Conservation (phyloP, 2,797 vertebrate species). For the Melanotaenia parkinsoni region DNA sequence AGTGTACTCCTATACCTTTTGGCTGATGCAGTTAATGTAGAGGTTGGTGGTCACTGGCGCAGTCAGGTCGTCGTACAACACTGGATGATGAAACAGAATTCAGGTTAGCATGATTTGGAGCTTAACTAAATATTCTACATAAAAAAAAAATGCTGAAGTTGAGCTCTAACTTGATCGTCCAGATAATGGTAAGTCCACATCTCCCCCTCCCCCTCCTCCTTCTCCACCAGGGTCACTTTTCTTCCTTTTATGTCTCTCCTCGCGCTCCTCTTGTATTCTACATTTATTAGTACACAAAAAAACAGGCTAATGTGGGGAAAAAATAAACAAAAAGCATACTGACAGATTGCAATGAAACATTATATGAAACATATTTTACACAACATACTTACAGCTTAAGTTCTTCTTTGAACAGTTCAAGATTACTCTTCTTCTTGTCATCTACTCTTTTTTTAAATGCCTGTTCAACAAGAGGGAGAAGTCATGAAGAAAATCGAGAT, state of each 20-base stretch:
- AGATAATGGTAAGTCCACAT: slow-evolving; percentile 74
- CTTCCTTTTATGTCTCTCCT: slow-evolving; percentile 85
- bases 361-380: not conserved
- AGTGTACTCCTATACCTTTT: slow-evolving; percentile 77
- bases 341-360: not conserved
- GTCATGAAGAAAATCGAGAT: not conserved
- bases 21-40: slow-evolving; percentile 87
- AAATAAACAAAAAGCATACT: not conserved
- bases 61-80: slow-evolving; percentile 84
- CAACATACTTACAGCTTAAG: slow-evolving; percentile 81
- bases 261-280: slow-evolving; percentile 88
- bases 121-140: not conserved
- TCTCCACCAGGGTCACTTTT: slow-evolving; percentile 75
- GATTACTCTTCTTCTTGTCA: slow-evolving; percentile 88
- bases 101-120: not conserved
- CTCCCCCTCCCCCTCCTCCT: slow-evolving; percentile 54
- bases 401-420: slow-evolving; percentile 88
- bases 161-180: slow-evolving; percentile 79
- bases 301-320: not conserved
- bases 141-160: not conserved
- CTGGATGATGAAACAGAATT: slow-evolving; percentile 53
- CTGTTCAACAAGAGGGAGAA: slow-evolving; percentile 58
- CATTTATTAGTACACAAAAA: slow-evolving; percentile 10
- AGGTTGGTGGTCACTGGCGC: slow-evolving; percentile 86
- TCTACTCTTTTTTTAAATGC: slow-evolving; percentile 81